phyloP scores from a whole-genome alignment of 2,888 invertebrate species.

The Acholoe squamosa region DNA sequence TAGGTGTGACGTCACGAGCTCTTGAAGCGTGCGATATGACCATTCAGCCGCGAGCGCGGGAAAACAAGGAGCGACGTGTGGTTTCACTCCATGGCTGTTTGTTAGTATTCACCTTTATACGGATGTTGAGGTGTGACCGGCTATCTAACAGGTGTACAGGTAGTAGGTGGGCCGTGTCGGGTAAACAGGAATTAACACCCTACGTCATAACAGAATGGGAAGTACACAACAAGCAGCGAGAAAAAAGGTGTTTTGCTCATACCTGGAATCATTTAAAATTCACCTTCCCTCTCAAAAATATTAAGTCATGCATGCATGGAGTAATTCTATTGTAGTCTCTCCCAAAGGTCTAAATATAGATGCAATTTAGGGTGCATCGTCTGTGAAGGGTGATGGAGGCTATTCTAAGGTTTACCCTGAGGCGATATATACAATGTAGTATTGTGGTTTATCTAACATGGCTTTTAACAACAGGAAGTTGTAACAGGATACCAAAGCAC shows the following conservation, averaged over 20 bases:
- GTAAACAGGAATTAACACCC: conserved; percentile 3
- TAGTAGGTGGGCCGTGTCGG: neutral
- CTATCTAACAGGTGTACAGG: neutral
- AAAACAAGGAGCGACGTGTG: conserved; percentile 17
- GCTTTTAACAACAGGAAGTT: too few relatives aligned
- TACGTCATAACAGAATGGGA: neutral
- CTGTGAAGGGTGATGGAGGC: too few relatives aligned
- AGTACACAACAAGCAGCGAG: neutral
- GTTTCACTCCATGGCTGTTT: neutral
- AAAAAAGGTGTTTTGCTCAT: too few relatives aligned
- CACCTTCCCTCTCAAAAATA: neutral
- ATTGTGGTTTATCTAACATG: too few relatives aligned
- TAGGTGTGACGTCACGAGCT: neutral
- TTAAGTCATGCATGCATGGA: neutral
- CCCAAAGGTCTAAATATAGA: too few relatives aligned
- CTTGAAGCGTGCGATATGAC: neutral
- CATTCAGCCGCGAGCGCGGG: neutral
- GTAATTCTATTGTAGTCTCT: too few relatives aligned
- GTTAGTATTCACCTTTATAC: neutral
- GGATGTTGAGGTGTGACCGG: neutral
- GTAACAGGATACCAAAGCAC: too few relatives aligned
- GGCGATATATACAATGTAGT: too few relatives aligned
- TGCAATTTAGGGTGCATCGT: too few relatives aligned
- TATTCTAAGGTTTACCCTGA: too few relatives aligned
- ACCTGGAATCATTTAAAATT: neutral